phyloP scores from a whole-genome alignment of 2,113 vertebrate species.

The Bufo bufo region DNA sequence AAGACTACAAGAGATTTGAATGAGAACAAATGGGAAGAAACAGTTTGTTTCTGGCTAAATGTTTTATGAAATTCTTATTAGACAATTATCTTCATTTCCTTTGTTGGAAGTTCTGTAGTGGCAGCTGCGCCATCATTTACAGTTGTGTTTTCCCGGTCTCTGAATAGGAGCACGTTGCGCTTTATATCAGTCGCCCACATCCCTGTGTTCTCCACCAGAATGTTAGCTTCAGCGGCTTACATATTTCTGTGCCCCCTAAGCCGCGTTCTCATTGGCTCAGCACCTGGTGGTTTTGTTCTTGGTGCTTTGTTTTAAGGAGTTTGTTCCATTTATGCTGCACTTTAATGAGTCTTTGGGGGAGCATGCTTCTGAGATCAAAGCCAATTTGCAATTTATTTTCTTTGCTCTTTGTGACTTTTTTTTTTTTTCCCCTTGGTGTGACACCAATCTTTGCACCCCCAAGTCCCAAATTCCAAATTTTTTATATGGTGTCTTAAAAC shows the following conservation, averaged over 20 bases:
- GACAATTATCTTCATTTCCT: conserved; percentile 56
- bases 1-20: conserved; percentile 56
- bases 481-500: no score
- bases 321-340: not conserved
- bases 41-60: conserved; percentile 58
- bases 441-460: no score
- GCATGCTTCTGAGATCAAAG: not conserved
- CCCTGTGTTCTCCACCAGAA: conserved; percentile 19
- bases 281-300: not conserved
- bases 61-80: conserved; percentile 60
- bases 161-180: conserved; percentile 36
- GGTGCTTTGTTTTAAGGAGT: not conserved
- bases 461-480: no score
- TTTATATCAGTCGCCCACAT: conserved; percentile 45
- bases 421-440: no score
- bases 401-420: no score
- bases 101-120: conserved; percentile 55
- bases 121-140: conserved; percentile 53
- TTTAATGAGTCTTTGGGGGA: not conserved
- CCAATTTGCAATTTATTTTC: no score
- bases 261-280: not conserved
- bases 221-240: conserved; percentile 18
- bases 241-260: conserved; percentile 1
- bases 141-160: conserved; percentile 29
- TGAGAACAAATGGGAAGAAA: conserved; percentile 55